A percentile compares a stretch with the other conserved stretches of the same genome.
These are phyloP conservation scores for Solenodon paradoxus DNA, from an alignment of 2,113 vertebrate genomes.

Conservation along the genomic window DNA sequence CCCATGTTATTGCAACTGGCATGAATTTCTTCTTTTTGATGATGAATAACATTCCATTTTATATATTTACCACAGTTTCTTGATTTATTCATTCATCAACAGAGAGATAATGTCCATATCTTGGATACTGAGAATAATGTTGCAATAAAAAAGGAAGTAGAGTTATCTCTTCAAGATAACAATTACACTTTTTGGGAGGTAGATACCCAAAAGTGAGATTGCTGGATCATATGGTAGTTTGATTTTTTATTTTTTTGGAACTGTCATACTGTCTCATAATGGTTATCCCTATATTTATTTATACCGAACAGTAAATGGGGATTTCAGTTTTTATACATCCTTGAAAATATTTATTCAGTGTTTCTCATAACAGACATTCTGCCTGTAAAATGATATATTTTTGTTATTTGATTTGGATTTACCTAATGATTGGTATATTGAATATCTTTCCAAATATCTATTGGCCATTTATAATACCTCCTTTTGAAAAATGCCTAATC, in stretches of 20 bases:
- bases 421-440: not conserved
- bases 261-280: not conserved
- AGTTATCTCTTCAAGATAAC: not conserved
- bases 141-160: not conserved
- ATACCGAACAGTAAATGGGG: not conserved
- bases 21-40: too few relatives aligned
- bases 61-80: too few relatives aligned
- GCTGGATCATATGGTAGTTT: too few relatives aligned
- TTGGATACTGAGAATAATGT: not conserved
- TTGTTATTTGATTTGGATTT: not conserved
- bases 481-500: not conserved
- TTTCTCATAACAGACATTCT: not conserved
- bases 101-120: not conserved
- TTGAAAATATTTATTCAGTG: not conserved
- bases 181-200: too few relatives aligned
- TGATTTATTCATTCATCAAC: too few relatives aligned
- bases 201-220: too few relatives aligned
- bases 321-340: not conserved
- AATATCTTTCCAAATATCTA: not conserved
- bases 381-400: not conserved
- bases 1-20: not conserved
- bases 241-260: not conserved
- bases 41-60: too few relatives aligned
- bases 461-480: not conserved
- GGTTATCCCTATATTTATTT: not conserved